Evolutionary conservation across 2,888 invertebrate genomes (phyloP).

Genomic region (Acrobasis repandana): DNA sequence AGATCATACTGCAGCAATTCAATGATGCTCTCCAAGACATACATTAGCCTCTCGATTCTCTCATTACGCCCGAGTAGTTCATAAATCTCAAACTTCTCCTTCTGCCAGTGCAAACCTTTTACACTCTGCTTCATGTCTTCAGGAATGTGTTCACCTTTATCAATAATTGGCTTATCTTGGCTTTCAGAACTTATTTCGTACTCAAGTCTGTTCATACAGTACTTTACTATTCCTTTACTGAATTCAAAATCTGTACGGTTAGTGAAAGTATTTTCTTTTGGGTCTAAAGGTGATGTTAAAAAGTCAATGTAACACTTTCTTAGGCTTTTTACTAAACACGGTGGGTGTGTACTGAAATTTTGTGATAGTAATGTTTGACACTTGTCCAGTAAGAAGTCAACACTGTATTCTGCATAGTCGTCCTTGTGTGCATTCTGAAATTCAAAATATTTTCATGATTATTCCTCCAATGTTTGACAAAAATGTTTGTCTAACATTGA

Average conservation of each 20-base stretch:
- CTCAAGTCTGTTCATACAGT: slow-evolving; percentile 67
- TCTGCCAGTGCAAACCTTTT: slow-evolving; percentile 67
- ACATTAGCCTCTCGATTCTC: slow-evolving; percentile 77
- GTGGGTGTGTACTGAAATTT: slow-evolving; percentile 66
- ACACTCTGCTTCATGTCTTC: slow-evolving; percentile 62
- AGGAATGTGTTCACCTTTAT: slow-evolving; percentile 59
- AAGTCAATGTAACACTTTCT: slow-evolving; percentile 63
- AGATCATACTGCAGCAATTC: slow-evolving; percentile 82
- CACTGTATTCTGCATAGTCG: slow-evolving; percentile 48
- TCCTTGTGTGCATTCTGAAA: slow-evolving; percentile 75
- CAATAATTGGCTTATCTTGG: slow-evolving; percentile 57
- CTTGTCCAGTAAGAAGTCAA: slow-evolving; percentile 55
- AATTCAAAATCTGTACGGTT: slow-evolving; percentile 56
- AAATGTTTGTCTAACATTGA: too few species aligned
- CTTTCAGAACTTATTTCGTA: slow-evolving; percentile 61
- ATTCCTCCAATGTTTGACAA: too few species aligned
- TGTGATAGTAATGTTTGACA: slow-evolving; percentile 62
- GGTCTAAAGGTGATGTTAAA: slow-evolving; percentile 59
- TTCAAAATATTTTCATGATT: slow-evolving; percentile 3
- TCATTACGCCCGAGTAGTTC: slow-evolving; percentile 61
- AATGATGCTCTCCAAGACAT: slow-evolving; percentile 73
- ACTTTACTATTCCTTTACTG: slow-evolving; percentile 64
- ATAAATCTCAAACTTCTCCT: slow-evolving; percentile 68
- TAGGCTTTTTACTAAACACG: slow-evolving; percentile 55
- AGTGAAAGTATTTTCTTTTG: slow-evolving; percentile 60